Percentiles rank a stretch among this genome's conserved stretches.
These are phyloP conservation scores for Cuniculus paca DNA, from an alignment of 2,797 vertebrate genomes.

Conservation along the genomic window DNA sequence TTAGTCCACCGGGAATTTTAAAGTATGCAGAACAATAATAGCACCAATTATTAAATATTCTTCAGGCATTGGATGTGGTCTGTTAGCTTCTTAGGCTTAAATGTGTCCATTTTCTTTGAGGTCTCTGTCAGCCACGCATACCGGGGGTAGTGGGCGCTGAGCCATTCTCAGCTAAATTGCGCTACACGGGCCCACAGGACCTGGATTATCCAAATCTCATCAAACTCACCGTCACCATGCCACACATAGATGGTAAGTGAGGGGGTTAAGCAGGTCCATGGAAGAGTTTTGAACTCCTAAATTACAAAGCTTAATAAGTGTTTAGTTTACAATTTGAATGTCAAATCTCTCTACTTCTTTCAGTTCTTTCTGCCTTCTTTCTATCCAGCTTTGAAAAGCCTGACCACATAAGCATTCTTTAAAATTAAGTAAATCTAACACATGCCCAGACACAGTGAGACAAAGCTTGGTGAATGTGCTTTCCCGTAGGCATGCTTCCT, in stretches of 20 bases:
- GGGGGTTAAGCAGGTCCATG: background rate
- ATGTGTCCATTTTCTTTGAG: conserved; percentile 83
- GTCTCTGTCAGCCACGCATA: conserved; percentile 95
- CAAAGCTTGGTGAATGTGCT: background rate
- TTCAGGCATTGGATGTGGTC: background rate
- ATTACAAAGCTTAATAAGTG: accelerated
- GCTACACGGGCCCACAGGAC: conserved; percentile 95
- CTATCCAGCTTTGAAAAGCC: background rate
- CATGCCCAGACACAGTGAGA: background rate
- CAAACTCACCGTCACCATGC: conserved; percentile 96
- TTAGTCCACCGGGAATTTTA: background rate
- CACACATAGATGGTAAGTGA: conserved; percentile 95
- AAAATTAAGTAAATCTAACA: background rate
- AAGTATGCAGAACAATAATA: background rate
- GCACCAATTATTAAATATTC: background rate
- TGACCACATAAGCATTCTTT: background rate
- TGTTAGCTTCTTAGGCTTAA: background rate
- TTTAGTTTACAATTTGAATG: background rate
- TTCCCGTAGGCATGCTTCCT: conserved; percentile 94
- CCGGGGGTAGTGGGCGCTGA: conserved; percentile 95
- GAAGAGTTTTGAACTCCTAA: background rate
- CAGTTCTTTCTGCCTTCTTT: background rate
- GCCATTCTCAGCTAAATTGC: conserved; percentile 96
- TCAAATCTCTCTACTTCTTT: background rate
- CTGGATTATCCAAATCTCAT: conserved; percentile 93